phyloP scores from a whole-genome alignment of 2,113 vertebrate genomes.

The Todiramphus chloris region DNA sequence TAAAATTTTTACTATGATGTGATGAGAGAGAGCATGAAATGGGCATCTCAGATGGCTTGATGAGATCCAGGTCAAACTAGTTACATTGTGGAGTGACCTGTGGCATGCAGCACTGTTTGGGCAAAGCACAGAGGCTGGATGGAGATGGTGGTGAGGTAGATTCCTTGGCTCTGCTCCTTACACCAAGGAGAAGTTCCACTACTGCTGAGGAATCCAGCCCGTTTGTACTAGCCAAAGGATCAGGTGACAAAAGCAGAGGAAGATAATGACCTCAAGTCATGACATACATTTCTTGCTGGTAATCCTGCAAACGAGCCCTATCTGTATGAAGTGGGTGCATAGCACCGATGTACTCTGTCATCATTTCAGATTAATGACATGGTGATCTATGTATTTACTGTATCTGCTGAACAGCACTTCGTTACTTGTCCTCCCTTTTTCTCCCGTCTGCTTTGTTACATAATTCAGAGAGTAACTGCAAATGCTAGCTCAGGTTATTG shows the following conservation, averaged over 20 bases:
- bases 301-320: not conserved
- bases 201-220: not conserved
- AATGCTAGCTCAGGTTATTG: not conserved
- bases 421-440: not conserved
- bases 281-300: not conserved
- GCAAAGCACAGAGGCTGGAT: not conserved
- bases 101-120: not conserved
- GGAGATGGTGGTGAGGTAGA: rapidly evolving
- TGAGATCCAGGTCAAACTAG: not conserved
- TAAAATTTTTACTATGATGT: not conserved
- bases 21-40: not conserved
- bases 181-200: not conserved
- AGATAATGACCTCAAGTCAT: not conserved
- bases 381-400: not conserved
- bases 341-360: not conserved
- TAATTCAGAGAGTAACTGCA: not conserved
- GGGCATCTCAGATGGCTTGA: not conserved
- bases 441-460: not conserved
- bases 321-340: not conserved
- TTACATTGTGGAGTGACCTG: rapidly evolving
- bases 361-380: not conserved
- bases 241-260: not conserved
- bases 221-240: not conserved
- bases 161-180: not conserved
- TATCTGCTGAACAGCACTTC: not conserved